Percentiles rank a stretch among this genome's conserved stretches.
phyloP scores from a whole-genome alignment of 2,797 vertebrate species.

The Chromis chromis region DNA sequence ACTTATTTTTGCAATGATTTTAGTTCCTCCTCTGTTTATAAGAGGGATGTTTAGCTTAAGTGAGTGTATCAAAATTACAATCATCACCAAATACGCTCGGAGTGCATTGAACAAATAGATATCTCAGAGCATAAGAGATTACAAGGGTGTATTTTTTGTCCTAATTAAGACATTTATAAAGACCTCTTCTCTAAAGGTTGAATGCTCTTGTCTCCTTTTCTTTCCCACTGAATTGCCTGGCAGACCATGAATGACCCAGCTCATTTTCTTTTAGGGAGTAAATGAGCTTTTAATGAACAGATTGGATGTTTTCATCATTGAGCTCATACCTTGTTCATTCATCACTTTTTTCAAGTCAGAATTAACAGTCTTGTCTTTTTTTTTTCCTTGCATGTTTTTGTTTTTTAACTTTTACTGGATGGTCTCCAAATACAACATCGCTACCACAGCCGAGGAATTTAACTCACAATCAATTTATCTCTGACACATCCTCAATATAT shows the following conservation, averaged over 20 bases:
- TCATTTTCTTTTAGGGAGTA: slow-evolving; percentile 50
- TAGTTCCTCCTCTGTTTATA: background rate
- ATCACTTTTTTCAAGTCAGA: slow-evolving; percentile 25
- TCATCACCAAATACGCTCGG: slow-evolving; percentile 7
- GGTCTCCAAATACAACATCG: background rate
- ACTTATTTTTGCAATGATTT: background rate
- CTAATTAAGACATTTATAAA: slow-evolving; percentile 59
- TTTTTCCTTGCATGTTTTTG: background rate
- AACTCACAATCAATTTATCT: slow-evolving; percentile 8
- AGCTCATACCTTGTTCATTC: slow-evolving; percentile 50
- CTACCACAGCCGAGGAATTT: background rate
- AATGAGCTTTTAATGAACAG: slow-evolving; percentile 68
- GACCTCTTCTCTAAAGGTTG: slow-evolving; percentile 26
- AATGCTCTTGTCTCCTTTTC: slow-evolving; percentile 39
- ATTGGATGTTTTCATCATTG: slow-evolving; percentile 50
- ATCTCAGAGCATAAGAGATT: slow-evolving; percentile 26
- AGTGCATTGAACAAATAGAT: slow-evolving; percentile 21
- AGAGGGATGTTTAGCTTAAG: slow-evolving; percentile 8
- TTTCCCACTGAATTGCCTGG: slow-evolving; percentile 45
- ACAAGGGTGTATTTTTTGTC: slow-evolving; percentile 36
- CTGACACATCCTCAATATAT: slow-evolving; percentile 4
- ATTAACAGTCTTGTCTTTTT: background rate
- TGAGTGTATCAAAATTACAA: slow-evolving; percentile 7
- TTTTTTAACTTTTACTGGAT: background rate
- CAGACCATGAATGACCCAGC: slow-evolving; percentile 54